Conservation (phyloP, 2,888 invertebrate species). For the Malthinus seriepunctatus region DNA sequence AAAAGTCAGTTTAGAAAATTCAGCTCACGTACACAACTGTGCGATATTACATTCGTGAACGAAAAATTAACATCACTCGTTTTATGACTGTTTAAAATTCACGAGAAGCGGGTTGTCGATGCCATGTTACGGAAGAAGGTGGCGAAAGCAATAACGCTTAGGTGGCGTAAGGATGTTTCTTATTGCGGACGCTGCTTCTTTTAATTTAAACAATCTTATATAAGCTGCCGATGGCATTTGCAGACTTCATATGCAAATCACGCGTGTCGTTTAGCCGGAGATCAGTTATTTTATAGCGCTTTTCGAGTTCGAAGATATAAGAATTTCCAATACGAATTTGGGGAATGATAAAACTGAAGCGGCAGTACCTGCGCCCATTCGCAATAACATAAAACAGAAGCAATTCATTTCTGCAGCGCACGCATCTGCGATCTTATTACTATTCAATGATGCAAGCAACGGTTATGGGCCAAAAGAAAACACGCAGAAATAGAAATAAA, state of each 20-base stretch:
- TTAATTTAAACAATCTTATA: constrained; percentile 50
- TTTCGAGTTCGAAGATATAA: constrained; percentile 42
- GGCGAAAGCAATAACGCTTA: constrained; percentile 43
- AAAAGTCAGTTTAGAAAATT: constrained; percentile 30
- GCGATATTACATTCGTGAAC: constrained; percentile 53
- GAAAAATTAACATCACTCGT: constrained; percentile 57
- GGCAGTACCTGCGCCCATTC: constrained; percentile 42
- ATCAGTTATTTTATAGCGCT: constrained; percentile 52
- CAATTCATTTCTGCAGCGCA: constrained; percentile 52
- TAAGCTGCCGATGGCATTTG: constrained; percentile 23
- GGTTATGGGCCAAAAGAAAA: constrained; percentile 44
- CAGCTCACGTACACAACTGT: constrained; percentile 41
- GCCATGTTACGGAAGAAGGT: constrained; percentile 38
- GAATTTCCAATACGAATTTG: constrained; percentile 36
- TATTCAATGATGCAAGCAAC: constrained; percentile 56
- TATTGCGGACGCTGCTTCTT: constrained; percentile 40
- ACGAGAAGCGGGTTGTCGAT: constrained; percentile 43
- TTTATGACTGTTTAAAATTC: constrained; percentile 57
- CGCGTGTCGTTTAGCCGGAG: constrained; percentile 51
- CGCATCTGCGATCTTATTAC: constrained; percentile 55
- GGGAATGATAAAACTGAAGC: constrained; percentile 36
- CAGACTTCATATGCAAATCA: constrained; percentile 53
- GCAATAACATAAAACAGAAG: constrained; percentile 51
- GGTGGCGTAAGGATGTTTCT: constrained; percentile 26
- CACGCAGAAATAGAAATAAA: constrained; percentile 30